Conservation (phyloP, 2,113 vertebrate genomes). For the Isichthys henryi region DNA sequence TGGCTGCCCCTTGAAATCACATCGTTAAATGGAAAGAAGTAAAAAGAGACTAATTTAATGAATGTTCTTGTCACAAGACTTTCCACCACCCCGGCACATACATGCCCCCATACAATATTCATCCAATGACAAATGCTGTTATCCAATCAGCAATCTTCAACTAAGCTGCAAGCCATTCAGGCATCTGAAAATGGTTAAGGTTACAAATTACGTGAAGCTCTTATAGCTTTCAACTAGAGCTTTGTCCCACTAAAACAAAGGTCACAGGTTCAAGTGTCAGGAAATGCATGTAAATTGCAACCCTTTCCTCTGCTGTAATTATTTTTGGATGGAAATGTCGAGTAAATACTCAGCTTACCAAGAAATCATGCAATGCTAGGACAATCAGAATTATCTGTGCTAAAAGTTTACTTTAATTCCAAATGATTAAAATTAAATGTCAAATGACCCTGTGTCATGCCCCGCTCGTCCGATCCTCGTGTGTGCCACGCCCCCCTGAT, state of each 20-base stretch:
- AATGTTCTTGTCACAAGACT: not conserved
- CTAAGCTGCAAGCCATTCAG: not conserved
- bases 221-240: not conserved
- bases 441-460: not conserved
- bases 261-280: not conserved
- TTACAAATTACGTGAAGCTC: not conserved
- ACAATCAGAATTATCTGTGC: not conserved
- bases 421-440: not conserved
- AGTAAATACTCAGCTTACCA: not conserved
- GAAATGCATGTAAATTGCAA: not conserved
- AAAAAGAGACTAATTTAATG: not conserved
- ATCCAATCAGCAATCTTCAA: not conserved
- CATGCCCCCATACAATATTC: not conserved
- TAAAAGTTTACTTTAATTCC: not conserved
- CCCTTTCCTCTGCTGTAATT: not conserved
- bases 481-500: too few species aligned
- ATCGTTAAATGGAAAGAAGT: not conserved
- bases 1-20: conserved; percentile 5
- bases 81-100: not conserved
- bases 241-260: not conserved
- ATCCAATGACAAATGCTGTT: not conserved
- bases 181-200: not conserved
- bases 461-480: too few species aligned
- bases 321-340: not conserved
- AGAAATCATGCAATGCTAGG: not conserved